A percentile compares a stretch with the other conserved stretches of the same genome.
Conservation (phyloP, 2,113 vertebrate genomes). For the Aptenodytes patagonicus region DNA sequence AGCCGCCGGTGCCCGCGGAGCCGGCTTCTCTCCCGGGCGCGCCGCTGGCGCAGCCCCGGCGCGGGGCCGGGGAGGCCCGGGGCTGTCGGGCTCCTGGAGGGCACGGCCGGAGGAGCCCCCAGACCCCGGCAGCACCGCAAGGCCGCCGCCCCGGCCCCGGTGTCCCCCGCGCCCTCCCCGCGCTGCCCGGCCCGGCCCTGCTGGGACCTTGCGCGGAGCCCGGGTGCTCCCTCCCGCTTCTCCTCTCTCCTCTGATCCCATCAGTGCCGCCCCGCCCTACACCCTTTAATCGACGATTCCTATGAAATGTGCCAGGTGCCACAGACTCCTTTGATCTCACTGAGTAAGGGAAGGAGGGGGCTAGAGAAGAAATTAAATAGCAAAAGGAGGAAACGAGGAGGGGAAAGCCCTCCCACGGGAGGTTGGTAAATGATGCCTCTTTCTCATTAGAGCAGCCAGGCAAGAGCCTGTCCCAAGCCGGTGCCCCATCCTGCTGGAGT, state of each 20-base stretch:
- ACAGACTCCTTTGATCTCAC: not conserved
- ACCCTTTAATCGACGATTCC: not conserved
- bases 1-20: no score
- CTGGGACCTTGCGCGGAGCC: not conserved
- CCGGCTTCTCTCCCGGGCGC: no score
- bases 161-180: no score
- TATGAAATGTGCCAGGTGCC: not conserved
- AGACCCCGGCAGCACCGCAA: no score
- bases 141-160: no score
- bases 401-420: not conserved
- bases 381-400: not conserved
- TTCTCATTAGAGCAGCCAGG: not conserved
- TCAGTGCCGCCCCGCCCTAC: not conserved
- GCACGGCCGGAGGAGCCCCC: no score
- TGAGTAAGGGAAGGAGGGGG: not conserved
- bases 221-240: not conserved
- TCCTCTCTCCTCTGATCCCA: not conserved
- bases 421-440: not conserved
- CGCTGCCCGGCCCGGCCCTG: not conserved
- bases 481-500: accelerated
- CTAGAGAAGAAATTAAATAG: not conserved
- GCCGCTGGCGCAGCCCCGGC: no score
- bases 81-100: no score
- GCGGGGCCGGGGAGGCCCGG: no score
- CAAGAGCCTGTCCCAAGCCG: accelerated